These are phyloP conservation scores for Cololabis saira DNA, from an alignment of 2,113 vertebrate species.

Conservation along the genomic window DNA sequence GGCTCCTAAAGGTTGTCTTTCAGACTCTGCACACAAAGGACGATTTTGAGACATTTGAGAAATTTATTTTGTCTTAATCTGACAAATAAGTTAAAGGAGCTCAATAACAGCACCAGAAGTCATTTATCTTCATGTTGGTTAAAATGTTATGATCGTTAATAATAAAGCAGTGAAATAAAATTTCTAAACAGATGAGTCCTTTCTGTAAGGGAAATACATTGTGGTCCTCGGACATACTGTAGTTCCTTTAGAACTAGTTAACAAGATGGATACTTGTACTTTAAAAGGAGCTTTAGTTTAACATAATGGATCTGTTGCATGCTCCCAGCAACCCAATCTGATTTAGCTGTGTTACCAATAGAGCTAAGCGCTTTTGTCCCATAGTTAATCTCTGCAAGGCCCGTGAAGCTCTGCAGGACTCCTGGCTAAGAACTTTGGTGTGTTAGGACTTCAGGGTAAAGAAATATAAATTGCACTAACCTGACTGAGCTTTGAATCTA, in stretches of 20 bases:
- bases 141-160: not conserved
- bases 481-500: slow-evolving; percentile 27
- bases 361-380: slow-evolving; percentile 64
- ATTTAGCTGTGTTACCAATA: slow-evolving; percentile 64
- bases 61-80: slow-evolving; percentile 50
- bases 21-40: slow-evolving; percentile 49
- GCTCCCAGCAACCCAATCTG: slow-evolving; percentile 54
- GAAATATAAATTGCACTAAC: slow-evolving; percentile 36
- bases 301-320: slow-evolving; percentile 50
- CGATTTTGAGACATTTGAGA: slow-evolving; percentile 46
- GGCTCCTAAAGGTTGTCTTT: slow-evolving; percentile 51
- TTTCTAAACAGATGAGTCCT: slow-evolving; percentile 21
- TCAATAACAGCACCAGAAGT: not conserved
- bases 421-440: slow-evolving; percentile 23
- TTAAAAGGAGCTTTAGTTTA: slow-evolving; percentile 63
- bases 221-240: slow-evolving; percentile 8
- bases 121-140: not conserved
- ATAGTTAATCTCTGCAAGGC: slow-evolving; percentile 49
- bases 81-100: slow-evolving; percentile 16
- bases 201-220: slow-evolving; percentile 46
- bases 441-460: slow-evolving; percentile 46
- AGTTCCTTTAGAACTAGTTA: slow-evolving; percentile 36
- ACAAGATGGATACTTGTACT: slow-evolving; percentile 15
- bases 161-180: slow-evolving; percentile 1
- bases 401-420: slow-evolving; percentile 15